phyloP scores from a whole-genome alignment of 23 tunicate species.

The Oikopleura dioica region DNA sequence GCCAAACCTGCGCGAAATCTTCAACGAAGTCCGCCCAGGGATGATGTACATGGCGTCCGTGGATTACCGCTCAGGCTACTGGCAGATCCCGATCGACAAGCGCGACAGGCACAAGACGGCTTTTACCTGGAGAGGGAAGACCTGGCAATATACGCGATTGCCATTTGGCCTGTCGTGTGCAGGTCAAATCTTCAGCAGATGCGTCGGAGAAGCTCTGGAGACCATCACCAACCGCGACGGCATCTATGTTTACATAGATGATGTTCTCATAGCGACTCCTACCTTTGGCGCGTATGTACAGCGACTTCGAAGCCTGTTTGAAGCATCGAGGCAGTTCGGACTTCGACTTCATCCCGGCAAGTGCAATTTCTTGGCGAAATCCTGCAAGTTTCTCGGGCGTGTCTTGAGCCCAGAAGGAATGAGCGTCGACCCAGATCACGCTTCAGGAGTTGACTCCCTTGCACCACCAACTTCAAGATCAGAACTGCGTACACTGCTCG shows the following conservation, averaged over 20 bases:
- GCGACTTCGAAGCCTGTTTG: background rate
- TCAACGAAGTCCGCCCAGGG: too few relatives aligned
- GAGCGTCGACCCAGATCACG: background rate
- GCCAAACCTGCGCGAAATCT: too few relatives aligned
- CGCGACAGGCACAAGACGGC: background rate
- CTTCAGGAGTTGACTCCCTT: background rate
- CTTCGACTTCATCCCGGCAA: background rate
- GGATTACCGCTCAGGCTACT: background rate
- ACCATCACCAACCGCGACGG: background rate
- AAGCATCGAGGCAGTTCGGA: background rate
- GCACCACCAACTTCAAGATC: background rate
- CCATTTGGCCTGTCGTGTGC: slow-evolving; percentile 2
- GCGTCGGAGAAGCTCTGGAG: background rate
- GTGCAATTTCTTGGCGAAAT: background rate
- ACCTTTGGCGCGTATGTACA: background rate
- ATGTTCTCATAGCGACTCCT: background rate
- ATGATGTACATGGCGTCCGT: background rate
- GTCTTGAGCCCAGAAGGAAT: background rate
- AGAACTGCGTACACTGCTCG: background rate
- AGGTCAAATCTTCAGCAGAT: background rate
- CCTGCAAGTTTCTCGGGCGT: background rate
- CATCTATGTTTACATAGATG: background rate
- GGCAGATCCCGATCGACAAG: background rate
- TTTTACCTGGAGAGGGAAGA: background rate
- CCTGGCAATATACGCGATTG: background rate